Evolutionary conservation across 2,888 invertebrate species (phyloP), one percentile per base, ranked within the genome.

Genomic region (Pilophorus perplexus): DNA sequence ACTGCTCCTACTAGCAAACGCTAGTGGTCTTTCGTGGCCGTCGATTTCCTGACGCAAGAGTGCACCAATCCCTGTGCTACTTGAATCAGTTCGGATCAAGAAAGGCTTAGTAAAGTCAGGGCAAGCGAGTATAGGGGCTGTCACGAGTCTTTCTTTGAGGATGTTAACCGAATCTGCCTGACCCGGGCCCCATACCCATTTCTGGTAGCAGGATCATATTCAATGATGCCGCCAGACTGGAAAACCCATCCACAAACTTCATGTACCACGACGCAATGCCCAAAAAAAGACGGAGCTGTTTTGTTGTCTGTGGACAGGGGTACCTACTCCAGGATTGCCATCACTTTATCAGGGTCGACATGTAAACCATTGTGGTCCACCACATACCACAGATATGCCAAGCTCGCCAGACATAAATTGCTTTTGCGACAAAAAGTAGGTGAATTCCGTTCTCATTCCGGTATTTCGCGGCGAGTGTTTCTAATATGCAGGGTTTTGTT

Each of bases 221-320:
- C 3, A 74, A 48, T 0, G 73, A 72, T 14, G 40, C n/a, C 40
- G 16, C 40, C 3, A 40, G 14, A 14, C 14, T 40, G 4, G 40
- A 40, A 12, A 14, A 40, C 4, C 12, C 12, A 12, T 12, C 16
- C 4, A 40, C 40, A 40, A 40, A 40, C 40, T 40, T 40, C 40
- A n/a, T 68, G 42, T 70, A 70, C 70, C 70, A 70, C 3, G 67
- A 62, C 0, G 67, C 62, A 27, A 64, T 62, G 2, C 70, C 70
- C 33, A 25, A 23, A 40, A 67, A 67, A n/a, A n/a, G n/a, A n/a
- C n/a, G n/a, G n/a, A n/a, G n/a, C n/a, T n/a, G n/a, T n/a, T n/a
- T n/a, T n/a, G n/a, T n/a, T n/a, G n/a, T n/a, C n/a, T n/a, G n/a
- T n/a, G n/a, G n/a, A n/a, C n/a, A n/a, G n/a, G n/a, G n/a, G n/a